Base-by-base conservation (phyloP, 2,888 invertebrate genomes). In the Eupithecia dodoneata region DNA sequence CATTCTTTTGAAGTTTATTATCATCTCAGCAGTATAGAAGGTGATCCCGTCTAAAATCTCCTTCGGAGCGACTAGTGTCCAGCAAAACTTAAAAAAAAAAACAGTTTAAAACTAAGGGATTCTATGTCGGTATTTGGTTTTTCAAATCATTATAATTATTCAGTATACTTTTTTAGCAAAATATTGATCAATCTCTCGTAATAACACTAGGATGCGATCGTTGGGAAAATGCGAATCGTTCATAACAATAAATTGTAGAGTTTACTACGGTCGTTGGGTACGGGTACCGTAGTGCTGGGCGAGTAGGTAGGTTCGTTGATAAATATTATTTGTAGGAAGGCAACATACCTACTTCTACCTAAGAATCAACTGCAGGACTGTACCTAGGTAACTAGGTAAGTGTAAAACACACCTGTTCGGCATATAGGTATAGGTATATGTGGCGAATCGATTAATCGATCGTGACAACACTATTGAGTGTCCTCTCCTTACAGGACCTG, bases 121-220 rank as follows among this genome's bases (percentile, higher is more conserved):
- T 45, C 6, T 5, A 45, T 7, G 45, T 45, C 4, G 45, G 45
- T 5, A 7, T 7, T 45, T 45, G 45, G 6, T 45, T 45, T 6
- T 45, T 45, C 6, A 45, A 45, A 45, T 7, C 30, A 30, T 30
- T 30, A 30, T 30, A 30, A 30, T 30, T 30, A 30, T 82, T 77
- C 81, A 81, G 80, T 76, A 78, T 81, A 81, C 79, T 83, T 81
- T 84, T 74, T 75, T 59, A 71, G 45, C 41, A 76, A 79, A 79
- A 78, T 76, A 74, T 76, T 78, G 74, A 78, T 78, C 74, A 76
- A 76, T 78, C 65, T 65, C 55, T 65, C 49, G 76, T 67, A 72
- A 73, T 76, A 74, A 74, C 73, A 42, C 52, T 67, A 75, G 65
- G 73, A 73, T 73, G 78, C 49, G 75, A 73, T 75, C 77, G 73